These are phyloP conservation scores for Charina bottae DNA, from an alignment of 2,113 vertebrate species.

Conservation along the genomic window DNA sequence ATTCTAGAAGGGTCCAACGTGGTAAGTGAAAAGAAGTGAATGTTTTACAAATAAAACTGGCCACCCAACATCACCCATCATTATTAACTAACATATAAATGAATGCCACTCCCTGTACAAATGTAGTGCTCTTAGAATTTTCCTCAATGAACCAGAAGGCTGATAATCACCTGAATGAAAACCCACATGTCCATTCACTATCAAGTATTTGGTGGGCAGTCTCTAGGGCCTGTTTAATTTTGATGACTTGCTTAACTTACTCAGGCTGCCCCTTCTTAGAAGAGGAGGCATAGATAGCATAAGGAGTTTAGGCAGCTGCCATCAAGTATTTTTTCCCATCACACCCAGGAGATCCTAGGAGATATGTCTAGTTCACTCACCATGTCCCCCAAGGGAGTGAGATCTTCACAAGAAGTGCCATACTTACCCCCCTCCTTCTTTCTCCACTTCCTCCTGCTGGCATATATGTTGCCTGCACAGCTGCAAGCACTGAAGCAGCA, in stretches of 20 bases:
- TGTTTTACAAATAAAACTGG: neutral
- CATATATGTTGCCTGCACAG: slow-evolving; percentile 10
- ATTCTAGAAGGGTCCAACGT: neutral
- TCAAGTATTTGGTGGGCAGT: slow-evolving; percentile 12
- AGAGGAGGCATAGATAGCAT: neutral
- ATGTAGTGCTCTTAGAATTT: neutral
- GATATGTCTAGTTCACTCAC: neutral
- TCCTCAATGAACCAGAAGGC: neutral
- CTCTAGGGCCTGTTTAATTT: slow-evolving; percentile 24
- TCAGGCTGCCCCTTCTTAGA: neutral
- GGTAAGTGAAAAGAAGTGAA: neutral
- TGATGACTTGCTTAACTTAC: slow-evolving; percentile 6
- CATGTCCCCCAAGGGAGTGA: slow-evolving; percentile 5
- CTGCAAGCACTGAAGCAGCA: neutral
- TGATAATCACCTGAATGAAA: slow-evolving; percentile 8
- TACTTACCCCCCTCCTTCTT: neutral
- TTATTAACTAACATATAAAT: neutral
- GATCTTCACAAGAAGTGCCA: slow-evolving; percentile 14
- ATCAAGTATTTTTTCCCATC: slow-evolving; percentile 2
- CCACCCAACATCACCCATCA: neutral
- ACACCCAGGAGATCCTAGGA: slow-evolving; percentile 7
- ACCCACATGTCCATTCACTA: neutral
- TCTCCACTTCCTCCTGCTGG: slow-evolving; percentile 5
- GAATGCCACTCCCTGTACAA: too few relatives aligned
- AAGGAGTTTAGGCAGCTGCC: neutral